Evolutionary conservation across 2,888 invertebrate species (phyloP).

Genomic region (Dexiosoma caninum): DNA sequence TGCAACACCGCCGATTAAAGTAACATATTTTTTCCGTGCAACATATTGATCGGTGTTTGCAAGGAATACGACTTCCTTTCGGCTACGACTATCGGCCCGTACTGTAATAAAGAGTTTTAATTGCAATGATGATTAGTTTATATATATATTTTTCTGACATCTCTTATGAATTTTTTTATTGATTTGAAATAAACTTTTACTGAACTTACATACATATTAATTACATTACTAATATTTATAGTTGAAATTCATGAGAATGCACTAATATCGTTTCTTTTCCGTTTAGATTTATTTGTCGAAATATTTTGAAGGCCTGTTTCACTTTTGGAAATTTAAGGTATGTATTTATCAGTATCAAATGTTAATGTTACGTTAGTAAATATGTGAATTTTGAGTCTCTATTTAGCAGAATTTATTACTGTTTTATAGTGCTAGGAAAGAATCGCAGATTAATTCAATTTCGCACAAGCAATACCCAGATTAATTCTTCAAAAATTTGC

Average conservation of each 20-base stretch:
- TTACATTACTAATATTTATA: too few relatives aligned
- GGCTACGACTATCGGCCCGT: too few relatives aligned
- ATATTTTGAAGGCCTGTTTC: not conserved
- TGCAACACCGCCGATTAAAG: too few relatives aligned
- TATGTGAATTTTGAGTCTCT: slow-evolving; percentile 73
- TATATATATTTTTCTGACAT: slow-evolving; percentile 76
- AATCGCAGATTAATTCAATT: slow-evolving; percentile 72
- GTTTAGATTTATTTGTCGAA: slow-evolving; percentile 7
- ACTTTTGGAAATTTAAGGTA: too few relatives aligned
- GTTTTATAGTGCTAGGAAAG: slow-evolving; percentile 76
- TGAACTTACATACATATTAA: not conserved
- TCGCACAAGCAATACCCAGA: slow-evolving; percentile 76
- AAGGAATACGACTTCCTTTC: too few relatives aligned
- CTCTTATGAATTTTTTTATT: slow-evolving; percentile 65
- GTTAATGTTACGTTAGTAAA: not conserved
- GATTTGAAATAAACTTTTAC: not conserved
- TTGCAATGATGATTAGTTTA: slow-evolving; percentile 69
- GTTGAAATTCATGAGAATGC: too few relatives aligned
- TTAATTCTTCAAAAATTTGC: slow-evolving; percentile 68
- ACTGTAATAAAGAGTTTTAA: too few relatives aligned
- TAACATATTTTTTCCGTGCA: too few relatives aligned
- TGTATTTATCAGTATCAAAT: too few relatives aligned
- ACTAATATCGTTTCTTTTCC: not conserved
- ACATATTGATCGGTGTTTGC: too few relatives aligned
- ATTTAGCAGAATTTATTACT: slow-evolving; percentile 69